Conservation (phyloP, 2,888 invertebrate genomes). For the Hyppa rectilinea region DNA sequence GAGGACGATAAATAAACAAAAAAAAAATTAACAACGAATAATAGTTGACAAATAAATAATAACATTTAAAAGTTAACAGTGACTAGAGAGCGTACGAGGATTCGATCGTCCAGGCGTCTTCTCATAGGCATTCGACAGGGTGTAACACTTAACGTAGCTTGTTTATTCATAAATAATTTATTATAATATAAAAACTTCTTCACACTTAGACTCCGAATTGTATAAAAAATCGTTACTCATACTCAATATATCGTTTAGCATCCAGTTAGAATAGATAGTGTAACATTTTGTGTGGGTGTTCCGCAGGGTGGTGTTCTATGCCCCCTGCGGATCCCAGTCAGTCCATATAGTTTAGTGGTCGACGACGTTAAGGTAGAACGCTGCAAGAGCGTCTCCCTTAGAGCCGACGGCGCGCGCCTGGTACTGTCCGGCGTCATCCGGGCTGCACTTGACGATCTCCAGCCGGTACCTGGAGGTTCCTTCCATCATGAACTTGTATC, state of each 20-base stretch:
- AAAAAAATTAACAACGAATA: conserved; percentile 69
- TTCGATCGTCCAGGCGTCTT: conserved; percentile 78
- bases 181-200: conserved; percentile 82
- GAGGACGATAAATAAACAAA: conserved; percentile 78
- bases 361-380: conserved; percentile 96
- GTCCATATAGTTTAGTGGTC: conserved; percentile 81
- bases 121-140: conserved; percentile 87
- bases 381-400: conserved; percentile 95
- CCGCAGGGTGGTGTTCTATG: conserved; percentile 76
- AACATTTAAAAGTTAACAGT: conserved; percentile 85
- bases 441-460: conserved; percentile 93
- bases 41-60: conserved; percentile 78
- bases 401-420: conserved; percentile 96
- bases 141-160: conserved; percentile 87
- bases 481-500: conserved; percentile 96
- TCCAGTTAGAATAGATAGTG: conserved; percentile 67
- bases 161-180: conserved; percentile 85
- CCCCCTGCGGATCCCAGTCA: conserved; percentile 73
- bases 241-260: conserved; percentile 76
- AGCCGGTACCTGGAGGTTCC: conserved; percentile 95
- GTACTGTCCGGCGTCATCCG: conserved; percentile 97
- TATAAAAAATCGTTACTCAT: conserved; percentile 86
- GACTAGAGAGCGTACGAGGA: conserved; percentile 85
- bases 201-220: conserved; percentile 87
- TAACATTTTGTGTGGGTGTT: conserved; percentile 68